Evolutionary conservation across 2,888 invertebrate genomes (phyloP).

Genomic region (Trissoscelio sp.): DNA sequence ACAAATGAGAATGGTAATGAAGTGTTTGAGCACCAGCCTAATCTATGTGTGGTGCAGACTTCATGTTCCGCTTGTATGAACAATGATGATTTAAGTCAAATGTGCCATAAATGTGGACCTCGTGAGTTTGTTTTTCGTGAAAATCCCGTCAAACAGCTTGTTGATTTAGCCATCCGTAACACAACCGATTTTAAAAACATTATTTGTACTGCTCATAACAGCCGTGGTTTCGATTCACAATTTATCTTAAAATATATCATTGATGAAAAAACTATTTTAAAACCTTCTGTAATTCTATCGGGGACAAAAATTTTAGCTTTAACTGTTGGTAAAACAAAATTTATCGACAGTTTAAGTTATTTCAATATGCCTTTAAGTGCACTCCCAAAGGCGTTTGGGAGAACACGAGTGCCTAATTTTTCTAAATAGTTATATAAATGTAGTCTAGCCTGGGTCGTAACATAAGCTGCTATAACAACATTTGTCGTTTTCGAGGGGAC

Average conservation of each 20-base stretch:
- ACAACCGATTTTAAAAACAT: neutral
- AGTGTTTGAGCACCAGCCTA: neutral
- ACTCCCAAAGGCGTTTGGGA: neutral
- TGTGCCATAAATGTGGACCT: neutral
- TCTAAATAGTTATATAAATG: conserved; percentile 5
- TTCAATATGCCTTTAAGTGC: neutral
- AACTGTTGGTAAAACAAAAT: conserved; percentile 7
- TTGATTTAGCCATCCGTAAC: conserved; percentile 9
- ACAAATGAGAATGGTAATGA: neutral
- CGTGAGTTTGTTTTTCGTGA: neutral
- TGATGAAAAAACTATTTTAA: neutral
- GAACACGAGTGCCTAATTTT: neutral
- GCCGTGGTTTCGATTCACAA: neutral
- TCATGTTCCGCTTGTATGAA: neutral
- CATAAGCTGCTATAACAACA: conserved; percentile 10
- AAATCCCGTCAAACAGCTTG: neutral
- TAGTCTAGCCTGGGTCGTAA: conserved; percentile 5
- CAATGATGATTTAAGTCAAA: neutral
- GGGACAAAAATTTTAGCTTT: conserved; percentile 6
- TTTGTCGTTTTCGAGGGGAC: neutral
- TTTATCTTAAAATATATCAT: conserved; percentile 4
- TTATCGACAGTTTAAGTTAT: neutral
- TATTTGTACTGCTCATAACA: conserved; percentile 2
- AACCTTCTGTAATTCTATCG: neutral
- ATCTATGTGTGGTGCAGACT: neutral